Evolutionary conservation across 1,140 invertebrate species (phyloP).

Genomic region (Trachymyrmex septentrionalis): DNA sequence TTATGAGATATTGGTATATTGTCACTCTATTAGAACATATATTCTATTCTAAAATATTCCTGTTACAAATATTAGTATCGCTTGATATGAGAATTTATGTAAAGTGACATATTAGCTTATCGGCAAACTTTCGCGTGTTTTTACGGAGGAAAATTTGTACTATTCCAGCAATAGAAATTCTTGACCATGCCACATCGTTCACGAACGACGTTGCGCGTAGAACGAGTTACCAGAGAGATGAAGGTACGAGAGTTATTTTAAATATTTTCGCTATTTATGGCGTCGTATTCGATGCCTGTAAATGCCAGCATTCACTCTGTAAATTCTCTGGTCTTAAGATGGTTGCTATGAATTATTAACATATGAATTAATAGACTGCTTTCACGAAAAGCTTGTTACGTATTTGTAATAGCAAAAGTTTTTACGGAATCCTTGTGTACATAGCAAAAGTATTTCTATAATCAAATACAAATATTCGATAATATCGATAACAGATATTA

Average conservation of each 20-base stretch:
- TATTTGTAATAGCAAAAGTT: not conserved
- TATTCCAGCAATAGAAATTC: constrained; percentile 54
- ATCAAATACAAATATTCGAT: not conserved
- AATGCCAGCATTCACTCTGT: constrained; percentile 37
- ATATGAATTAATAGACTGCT: constrained; percentile 6
- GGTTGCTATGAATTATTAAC: constrained; percentile 40
- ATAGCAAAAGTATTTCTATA: not conserved
- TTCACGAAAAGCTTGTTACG: not conserved
- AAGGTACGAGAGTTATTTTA: constrained; percentile 46
- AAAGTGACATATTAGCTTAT: constrained; percentile 19
- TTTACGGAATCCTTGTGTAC: not conserved
- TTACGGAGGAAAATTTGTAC: constrained; percentile 19
- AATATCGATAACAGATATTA: not conserved
- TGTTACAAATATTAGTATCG: constrained; percentile 16
- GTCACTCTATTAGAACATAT: not conserved
- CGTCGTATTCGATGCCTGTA: constrained; percentile 17
- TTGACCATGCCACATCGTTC: constrained; percentile 4
- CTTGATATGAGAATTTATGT: not conserved
- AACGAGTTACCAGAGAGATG: constrained; percentile 2
- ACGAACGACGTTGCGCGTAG: not conserved
- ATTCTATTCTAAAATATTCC: constrained; percentile 12
- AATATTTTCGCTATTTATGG: constrained; percentile 56
- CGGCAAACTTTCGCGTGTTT: not conserved
- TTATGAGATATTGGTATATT: not conserved
- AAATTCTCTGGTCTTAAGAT: constrained; percentile 26